Evolutionary conservation across 2,797 vertebrate species (phyloP), one percentile per base, ranked within the genome.

Genomic region (Distichodus sexfasciatus): DNA sequence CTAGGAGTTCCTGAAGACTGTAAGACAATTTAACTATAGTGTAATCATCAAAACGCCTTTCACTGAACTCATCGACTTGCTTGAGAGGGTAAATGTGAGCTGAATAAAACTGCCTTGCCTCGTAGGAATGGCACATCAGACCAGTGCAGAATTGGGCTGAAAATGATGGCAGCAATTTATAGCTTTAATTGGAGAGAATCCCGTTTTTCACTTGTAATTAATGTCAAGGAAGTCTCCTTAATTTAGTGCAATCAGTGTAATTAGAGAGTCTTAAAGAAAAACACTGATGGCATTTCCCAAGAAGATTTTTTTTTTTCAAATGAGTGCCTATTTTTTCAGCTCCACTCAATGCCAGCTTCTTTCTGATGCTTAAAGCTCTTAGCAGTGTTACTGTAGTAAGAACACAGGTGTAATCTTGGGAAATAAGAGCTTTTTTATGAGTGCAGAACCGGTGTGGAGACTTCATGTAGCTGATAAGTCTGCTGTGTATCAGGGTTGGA

Each of bases 251-350:
- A 80, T 89, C 87, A 87, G 64, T 84, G 84, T 81, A 88, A 83
- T 81, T 83, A 72, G 81, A 82, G 77, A 84, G 84, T 78, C 79
- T 88, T 79, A 80, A 80, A 82, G 33, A 35, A 36, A 85, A 85
- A 88, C 83, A 91, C 90, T 85, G 92, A 89, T 91, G 81, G 31
- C 61, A n/a, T n/a, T n/a, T n/a, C n/a, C n/a, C n/a, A n/a, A n/a
- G n/a, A n/a, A n/a, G n/a, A n/a, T n/a, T n/a, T n/a, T n/a, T n/a
- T n/a, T n/a, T n/a, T n/a, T n/a, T n/a, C n/a, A n/a, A n/a, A n/a
- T n/a, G n/a, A n/a, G 19, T 36, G 44, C 23, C 23, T 21, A 17
- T 26, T 14, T 0, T 48, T 48, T 48, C 7, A 26, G 46, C 46
- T 48, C 23, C 14, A 14, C 23, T 50, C 7, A 28, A 14, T 50